phyloP scores from a whole-genome alignment of 2,797 vertebrate species.

The Poecilia wingei region DNA sequence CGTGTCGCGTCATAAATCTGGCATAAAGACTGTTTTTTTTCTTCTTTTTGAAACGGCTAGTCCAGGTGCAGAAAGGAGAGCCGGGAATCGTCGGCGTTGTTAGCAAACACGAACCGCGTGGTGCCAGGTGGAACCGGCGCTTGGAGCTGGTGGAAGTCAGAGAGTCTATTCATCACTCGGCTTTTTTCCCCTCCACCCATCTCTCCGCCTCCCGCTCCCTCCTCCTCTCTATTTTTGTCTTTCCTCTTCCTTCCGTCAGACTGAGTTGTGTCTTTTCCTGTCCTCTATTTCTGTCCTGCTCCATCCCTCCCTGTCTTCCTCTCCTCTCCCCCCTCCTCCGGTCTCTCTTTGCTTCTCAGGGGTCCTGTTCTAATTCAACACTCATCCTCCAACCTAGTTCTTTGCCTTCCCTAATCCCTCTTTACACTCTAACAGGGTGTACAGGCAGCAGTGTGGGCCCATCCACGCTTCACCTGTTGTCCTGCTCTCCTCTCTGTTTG shows the following conservation, averaged over 20 bases:
- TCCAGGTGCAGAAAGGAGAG: not conserved
- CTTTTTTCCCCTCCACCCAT: conserved; percentile 3
- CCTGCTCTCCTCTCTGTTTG: conserved; percentile 20
- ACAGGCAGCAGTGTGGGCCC: conserved; percentile 37
- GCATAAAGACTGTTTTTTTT: not conserved
- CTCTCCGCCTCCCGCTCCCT: conserved; percentile 22
- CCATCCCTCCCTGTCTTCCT: conserved; percentile 53
- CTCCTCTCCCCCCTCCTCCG: conserved; percentile 23
- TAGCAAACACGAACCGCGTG: not conserved
- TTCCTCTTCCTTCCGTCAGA: conserved; percentile 67
- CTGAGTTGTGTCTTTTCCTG: conserved; percentile 68
- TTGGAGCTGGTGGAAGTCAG: conserved; percentile 1
- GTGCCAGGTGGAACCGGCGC: conserved; percentile 1
- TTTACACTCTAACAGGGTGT: conserved; percentile 65
- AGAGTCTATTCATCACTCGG: not conserved
- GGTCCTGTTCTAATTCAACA: conserved; percentile 83
- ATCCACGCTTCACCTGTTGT: conserved; percentile 25
- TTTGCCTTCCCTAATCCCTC: conserved; percentile 71
- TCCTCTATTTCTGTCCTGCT: conserved; percentile 72
- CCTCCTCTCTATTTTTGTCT: conserved; percentile 58
- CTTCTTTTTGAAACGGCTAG: not conserved
- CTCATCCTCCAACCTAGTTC: conserved; percentile 81
- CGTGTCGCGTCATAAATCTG: not conserved
- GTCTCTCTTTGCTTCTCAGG: conserved; percentile 76
- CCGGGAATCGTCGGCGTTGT: not conserved